Base-by-base conservation (phyloP, 1,140 invertebrate genomes). In the Trachelipus rathkii region DNA sequence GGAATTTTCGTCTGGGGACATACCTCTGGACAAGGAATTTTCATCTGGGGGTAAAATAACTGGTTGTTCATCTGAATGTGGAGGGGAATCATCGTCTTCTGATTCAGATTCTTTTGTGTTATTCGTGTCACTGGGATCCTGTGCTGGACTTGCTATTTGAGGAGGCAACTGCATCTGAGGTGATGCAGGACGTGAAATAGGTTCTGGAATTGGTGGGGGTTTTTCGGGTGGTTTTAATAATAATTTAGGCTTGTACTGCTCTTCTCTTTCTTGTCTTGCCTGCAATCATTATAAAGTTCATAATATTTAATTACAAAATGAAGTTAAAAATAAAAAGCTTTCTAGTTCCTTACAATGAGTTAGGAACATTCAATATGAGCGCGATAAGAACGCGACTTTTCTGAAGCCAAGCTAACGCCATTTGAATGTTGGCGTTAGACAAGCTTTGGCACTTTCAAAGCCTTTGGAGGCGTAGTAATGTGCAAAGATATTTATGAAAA, bases 181-280 rank as follows among this genome's bases (percentile, higher is more conserved):
- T 44, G 67, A 78, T 73, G 11, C 72, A 76, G 4, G 73, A 53
- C 15, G 74, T 13, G 78, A 72, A 44, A 53, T 33, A 3, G 80
- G 70, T 8, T 74, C 21, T 0, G 77, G 46, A 15, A 75, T 70
- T 19, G 71, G 72, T 10, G 68, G 13, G 43, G 77, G 78, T 2
- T 76, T 71, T 33, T 81, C 77, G n/a, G 77, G 68, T 24, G 81
- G 81, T 60, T 81, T 80, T 6, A 85, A 78, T 50, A 84, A 81
- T 66, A 86, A 79, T 53, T 84, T 90, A 5, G 94, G 94, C 84
- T 90, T 91, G 84, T 95, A 93, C 83, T 92, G 89, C 83, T 93
- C 92, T 83, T 96, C 93, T 44, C 91, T 87, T 83, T 93, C 91
- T 79, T 89, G 88, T 78, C 91, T 89, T 67, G 90, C 87, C 87